Percentiles rank a stretch among this genome's conserved stretches.
These are phyloP conservation scores for Pangasius mekongensis DNA, from an alignment of 2,797 vertebrate species.

Conservation along the genomic window DNA sequence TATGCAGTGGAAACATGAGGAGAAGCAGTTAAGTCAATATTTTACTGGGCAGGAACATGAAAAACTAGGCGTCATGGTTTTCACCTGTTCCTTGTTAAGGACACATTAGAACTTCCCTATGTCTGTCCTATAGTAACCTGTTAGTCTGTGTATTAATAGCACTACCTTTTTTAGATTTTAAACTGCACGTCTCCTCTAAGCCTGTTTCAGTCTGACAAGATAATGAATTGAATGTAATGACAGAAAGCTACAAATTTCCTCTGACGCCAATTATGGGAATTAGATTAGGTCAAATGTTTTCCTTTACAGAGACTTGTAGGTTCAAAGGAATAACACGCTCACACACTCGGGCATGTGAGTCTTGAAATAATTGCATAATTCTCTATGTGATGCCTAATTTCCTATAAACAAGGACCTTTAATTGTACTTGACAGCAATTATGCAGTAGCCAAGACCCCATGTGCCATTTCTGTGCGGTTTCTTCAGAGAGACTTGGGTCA, in stretches of 20 bases:
- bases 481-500: background rate
- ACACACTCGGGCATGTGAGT: background rate
- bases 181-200: background rate
- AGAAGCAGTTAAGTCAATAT: conserved; percentile 10
- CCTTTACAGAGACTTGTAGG: background rate
- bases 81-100: background rate
- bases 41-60: conserved; percentile 5
- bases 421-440: background rate
- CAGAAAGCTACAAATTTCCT: background rate
- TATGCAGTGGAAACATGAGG: conserved; percentile 31
- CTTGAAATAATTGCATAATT: background rate
- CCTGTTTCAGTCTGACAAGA: background rate
- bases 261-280: background rate
- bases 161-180: background rate
- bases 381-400: background rate
- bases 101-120: background rate
- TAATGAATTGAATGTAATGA: background rate
- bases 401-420: background rate
- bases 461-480: background rate
- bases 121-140: background rate
- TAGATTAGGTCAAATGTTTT: background rate
- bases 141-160: background rate
- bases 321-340: background rate
- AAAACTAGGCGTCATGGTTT: background rate
- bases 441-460: background rate